These are phyloP conservation scores for Chiroxiphia lanceolata DNA, from an alignment of 2,797 vertebrate genomes.

Conservation along the genomic window DNA sequence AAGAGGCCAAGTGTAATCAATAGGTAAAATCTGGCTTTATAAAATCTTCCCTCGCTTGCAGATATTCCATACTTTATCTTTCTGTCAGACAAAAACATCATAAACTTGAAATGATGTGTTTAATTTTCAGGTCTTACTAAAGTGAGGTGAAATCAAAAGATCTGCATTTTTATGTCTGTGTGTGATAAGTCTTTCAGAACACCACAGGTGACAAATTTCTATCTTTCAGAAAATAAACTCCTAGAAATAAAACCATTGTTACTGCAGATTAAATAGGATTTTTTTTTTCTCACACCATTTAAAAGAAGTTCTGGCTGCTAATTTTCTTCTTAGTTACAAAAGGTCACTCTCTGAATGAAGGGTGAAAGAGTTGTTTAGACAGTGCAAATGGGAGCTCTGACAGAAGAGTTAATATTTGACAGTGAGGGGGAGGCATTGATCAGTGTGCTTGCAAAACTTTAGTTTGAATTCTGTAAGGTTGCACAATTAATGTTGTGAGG, in stretches of 20 bases:
- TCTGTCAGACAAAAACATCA: not conserved
- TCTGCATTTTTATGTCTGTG: not conserved
- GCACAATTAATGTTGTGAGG: not conserved
- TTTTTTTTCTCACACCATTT: not conserved
- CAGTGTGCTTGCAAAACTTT: not conserved
- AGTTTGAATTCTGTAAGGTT: not conserved
- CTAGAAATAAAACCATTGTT: not conserved
- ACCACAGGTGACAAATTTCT: not conserved
- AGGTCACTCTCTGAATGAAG: not conserved
- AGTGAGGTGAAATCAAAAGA: not conserved
- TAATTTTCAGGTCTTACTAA: not conserved
- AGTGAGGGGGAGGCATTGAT: not conserved
- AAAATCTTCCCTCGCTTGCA: not conserved
- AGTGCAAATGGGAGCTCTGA: not conserved
- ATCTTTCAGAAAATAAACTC: not conserved
- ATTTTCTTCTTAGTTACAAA: not conserved
- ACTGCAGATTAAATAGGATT: not conserved
- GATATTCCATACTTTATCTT: not conserved
- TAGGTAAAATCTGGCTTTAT: not conserved
- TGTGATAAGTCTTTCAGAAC: not conserved
- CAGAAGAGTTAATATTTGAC: not conserved
- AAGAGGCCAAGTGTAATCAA: constrained; percentile 10
- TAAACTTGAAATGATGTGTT: not conserved
- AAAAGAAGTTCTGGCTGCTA: not conserved
- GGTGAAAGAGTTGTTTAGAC: not conserved